Evolutionary conservation across 2,113 vertebrate species (phyloP).

Genomic region (Oryzias celebensis): DNA sequence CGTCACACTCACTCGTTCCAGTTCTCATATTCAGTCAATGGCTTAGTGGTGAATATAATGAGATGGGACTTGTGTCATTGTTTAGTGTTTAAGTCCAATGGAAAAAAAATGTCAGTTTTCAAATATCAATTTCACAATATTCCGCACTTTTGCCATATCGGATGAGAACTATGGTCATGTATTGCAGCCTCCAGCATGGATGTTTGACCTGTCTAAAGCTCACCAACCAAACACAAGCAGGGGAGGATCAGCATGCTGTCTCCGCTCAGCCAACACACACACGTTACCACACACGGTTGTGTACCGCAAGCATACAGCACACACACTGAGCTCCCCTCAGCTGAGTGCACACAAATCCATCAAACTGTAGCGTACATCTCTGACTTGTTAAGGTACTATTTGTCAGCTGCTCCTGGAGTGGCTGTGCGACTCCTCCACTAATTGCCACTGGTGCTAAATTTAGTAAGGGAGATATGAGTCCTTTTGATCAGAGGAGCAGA

Average conservation of each 20-base stretch:
- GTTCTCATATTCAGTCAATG: too few species aligned
- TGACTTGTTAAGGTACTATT: constrained; percentile 83
- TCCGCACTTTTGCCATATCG: too few species aligned
- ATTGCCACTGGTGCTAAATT: constrained; percentile 98
- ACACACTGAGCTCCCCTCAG: constrained; percentile 44
- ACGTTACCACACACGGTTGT: constrained; percentile 20
- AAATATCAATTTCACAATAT: too few species aligned
- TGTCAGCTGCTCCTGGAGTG: constrained; percentile 93
- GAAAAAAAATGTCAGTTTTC: too few species aligned
- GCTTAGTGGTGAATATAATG: too few species aligned
- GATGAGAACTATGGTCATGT: too few species aligned
- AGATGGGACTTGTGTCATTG: too few species aligned
- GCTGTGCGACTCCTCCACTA: constrained; percentile 91
- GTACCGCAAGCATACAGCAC: constrained; percentile 19
- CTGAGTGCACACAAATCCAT: constrained; percentile 64
- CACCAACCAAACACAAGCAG: constrained; percentile 14
- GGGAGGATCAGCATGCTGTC: constrained; percentile 20
- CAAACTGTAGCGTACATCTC: constrained; percentile 62
- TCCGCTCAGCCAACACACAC: constrained; percentile 6
- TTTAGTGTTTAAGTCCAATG: too few species aligned
- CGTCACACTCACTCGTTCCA: too few species aligned
- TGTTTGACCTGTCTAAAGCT: constrained; percentile 11
- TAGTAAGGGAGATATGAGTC: constrained; percentile 93
- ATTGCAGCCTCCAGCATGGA: not conserved
- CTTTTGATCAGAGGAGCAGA: constrained; percentile 94